A percentile compares a stretch with the other conserved stretches of the same genome.
Evolutionary conservation across 1,140 invertebrate genomes (phyloP).

Genomic region (Drosophila subobscura): DNA sequence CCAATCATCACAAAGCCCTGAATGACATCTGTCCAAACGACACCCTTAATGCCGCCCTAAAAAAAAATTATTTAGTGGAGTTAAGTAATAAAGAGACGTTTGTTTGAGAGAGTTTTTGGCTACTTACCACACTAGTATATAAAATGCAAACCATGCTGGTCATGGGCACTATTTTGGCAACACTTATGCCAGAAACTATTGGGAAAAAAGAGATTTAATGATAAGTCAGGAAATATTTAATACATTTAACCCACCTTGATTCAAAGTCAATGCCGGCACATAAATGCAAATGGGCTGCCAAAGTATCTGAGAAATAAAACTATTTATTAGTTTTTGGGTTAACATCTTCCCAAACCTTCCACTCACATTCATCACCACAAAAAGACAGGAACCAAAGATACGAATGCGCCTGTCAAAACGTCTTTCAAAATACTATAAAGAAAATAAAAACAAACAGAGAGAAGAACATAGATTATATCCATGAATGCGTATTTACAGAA

Average conservation of each 20-base stretch:
- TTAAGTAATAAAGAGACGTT: neutral
- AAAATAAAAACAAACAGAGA: constrained; percentile 21
- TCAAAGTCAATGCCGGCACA: constrained; percentile 91
- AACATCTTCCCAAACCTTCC: too few species aligned
- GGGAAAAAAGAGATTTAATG: constrained; percentile 24
- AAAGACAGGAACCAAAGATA: constrained; percentile 89
- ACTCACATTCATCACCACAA: constrained; percentile 88
- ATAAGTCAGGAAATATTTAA: neutral
- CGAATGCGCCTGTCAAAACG: constrained; percentile 89
- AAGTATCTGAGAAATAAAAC: constrained; percentile 83
- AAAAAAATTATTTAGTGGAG: constrained; percentile 14
- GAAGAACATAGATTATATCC: constrained; percentile 11
- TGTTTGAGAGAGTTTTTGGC: too few species aligned
- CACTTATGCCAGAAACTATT: constrained; percentile 88
- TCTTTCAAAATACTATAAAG: constrained; percentile 89
- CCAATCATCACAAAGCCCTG: constrained; percentile 91
- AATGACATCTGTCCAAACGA: constrained; percentile 94
- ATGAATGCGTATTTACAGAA: constrained; percentile 39
- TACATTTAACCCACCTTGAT: constrained; percentile 85
- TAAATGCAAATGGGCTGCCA: constrained; percentile 90
- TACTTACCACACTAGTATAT: constrained; percentile 90
- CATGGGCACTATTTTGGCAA: constrained; percentile 87
- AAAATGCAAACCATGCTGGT: constrained; percentile 92
- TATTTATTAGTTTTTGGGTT: neutral
- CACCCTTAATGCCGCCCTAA: constrained; percentile 93